Evolutionary conservation across 2,113 vertebrate species (phyloP), one percentile per base, ranked within the genome.

Genomic region (Plestiodon gilberti): DNA sequence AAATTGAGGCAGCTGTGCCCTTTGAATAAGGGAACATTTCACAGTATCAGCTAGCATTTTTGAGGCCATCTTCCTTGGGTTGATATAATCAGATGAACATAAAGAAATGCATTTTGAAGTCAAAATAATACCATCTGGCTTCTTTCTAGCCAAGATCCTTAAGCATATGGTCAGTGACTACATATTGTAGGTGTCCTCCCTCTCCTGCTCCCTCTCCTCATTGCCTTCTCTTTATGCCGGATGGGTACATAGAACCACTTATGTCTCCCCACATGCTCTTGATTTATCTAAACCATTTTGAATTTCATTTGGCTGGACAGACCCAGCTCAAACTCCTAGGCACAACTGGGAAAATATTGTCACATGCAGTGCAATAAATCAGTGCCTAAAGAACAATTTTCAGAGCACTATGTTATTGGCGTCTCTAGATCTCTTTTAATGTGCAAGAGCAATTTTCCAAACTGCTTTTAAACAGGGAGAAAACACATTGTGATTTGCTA

Each of bases 141-240:
- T 90, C 67, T 86, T 75, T 28, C 75, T 88, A 74, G 59, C 83
- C 78, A 82, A 57, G 93, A 84, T 86, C 88, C 88, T 78, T 85
- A 89, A 93, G 80, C 91, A 91, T 91, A 91, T 90, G 89, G 83
- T 81, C 89, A 88, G 62, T 89, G 61, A 89, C 81, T 90, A 61
- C 48, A 25, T 67, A 88, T 89, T 89, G 33, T 87, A 89, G 28
- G 9, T 38, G 13, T 73, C 23, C 84, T 90, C 83, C n/a, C 7
- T 88, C 43, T 88, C 89, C 65, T 62, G 65, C 82, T 89, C 85
- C 84, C 22, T 11, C 87, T n/a, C 70, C 84, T 85, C 80, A 48
- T 91, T 91, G 87, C 79, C 83, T 89, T 82, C 79, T 87, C 90
- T 89, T 91, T 87, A 83, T 82, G 73, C 74, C 83, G 87, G 88